Conservation (phyloP, 92 coral and sea anemone species). For the Porites divaricata region DNA sequence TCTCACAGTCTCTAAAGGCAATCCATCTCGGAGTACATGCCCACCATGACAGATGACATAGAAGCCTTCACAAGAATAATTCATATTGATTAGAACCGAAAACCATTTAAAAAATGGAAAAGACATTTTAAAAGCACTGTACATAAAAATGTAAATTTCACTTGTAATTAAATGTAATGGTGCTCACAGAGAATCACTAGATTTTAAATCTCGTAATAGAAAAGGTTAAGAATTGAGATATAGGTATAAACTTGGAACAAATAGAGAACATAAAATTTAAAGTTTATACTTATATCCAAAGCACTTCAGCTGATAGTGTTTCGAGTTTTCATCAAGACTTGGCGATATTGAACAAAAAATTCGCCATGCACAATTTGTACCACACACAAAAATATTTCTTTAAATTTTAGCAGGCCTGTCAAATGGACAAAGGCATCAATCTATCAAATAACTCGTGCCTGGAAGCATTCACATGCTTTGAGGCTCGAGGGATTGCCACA, state of each 20-base stretch:
- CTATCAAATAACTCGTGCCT: slow-evolving; percentile 9
- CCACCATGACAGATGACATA: no score
- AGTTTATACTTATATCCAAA: slow-evolving; percentile 29
- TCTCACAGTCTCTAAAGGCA: no score
- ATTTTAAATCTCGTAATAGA: slow-evolving; percentile 1
- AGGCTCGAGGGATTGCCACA: slow-evolving; percentile 60
- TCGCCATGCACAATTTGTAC: background rate
- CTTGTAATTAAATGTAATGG: background rate
- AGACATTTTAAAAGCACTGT: no score
- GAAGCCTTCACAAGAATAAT: no score
- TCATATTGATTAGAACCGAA: no score
- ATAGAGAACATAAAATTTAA: slow-evolving; percentile 13
- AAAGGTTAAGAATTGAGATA: background rate
- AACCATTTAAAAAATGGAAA: no score
- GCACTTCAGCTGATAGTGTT: slow-evolving; percentile 29
- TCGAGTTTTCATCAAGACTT: slow-evolving; percentile 18
- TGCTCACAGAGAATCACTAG: background rate
- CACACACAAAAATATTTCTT: slow-evolving; percentile 6
- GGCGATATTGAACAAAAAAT: slow-evolving; percentile 16
- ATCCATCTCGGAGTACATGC: no score
- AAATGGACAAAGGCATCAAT: slow-evolving; percentile 13
- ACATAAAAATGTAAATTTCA: background rate
- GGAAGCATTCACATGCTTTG: slow-evolving; percentile 7
- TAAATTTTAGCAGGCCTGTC: slow-evolving; percentile 16
- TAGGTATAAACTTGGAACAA: background rate